Evolutionary conservation across 1,140 invertebrate species (phyloP), one percentile per base, ranked within the genome.

Genomic region (Acromyrmex charruanus): DNA sequence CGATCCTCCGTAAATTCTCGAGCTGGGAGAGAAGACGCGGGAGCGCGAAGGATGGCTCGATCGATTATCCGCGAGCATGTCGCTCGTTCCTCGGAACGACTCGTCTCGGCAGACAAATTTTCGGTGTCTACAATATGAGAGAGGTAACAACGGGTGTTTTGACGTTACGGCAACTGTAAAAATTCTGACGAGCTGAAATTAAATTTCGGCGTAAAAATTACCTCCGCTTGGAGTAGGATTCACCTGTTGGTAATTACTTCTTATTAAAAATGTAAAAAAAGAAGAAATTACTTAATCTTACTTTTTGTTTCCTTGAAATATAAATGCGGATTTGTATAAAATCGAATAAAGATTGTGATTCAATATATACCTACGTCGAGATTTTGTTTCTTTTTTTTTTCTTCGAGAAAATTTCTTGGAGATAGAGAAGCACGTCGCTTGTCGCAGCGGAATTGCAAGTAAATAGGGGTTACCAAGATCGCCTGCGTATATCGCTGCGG

Each of bases 21-120:
- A n/a, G 69, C 69, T 58, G 80, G 58, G 55, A 84, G 75, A 85
- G 82, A 85, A 85, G 82, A 85, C 71, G 81, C 81, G 71, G 69
- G 71, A 77, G 81, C 81, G 55, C 58, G 71, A 77, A 85, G 71
- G 74, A 55, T 51, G 74, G 80, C 80, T 85, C 82, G 82, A 77
- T 85, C 63, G 75, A 85, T 85, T 79, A 77, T 85, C 74, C 74
- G 61, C 75, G 63, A 85, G 71, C 28, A 55, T 66, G 74, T 85
- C 75, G 71, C 74, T 77, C 59, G 66, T 25, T 53, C 65, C n/a
- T 28, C 7, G 25, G 25, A 59, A 10, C 68, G 58, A 35, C 59
- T 21, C 58, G 49, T 51, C 59, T 51, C 58, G 39, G 25, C 51
- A 16, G 49, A 14, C 18, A 18, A 85, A 58, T 79, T 85, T 77